phyloP scores from a whole-genome alignment of 2,113 vertebrate species.

The Casuarius casuarius region DNA sequence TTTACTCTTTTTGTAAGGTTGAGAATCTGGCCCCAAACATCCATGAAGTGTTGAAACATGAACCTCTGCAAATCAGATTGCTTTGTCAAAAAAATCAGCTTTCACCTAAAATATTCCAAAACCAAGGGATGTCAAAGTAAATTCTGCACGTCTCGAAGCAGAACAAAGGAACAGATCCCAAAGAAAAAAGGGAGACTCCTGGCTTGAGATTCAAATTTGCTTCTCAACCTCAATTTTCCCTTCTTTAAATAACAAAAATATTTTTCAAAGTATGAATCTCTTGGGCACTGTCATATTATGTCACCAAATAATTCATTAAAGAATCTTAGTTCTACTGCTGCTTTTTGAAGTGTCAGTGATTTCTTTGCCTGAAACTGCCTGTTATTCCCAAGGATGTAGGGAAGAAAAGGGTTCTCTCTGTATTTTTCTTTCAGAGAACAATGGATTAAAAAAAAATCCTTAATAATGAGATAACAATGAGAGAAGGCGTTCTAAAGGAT shows the following conservation, averaged over 20 bases:
- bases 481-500: background rate
- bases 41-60: background rate
- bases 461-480: background rate
- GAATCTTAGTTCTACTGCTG: background rate
- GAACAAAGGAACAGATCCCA: background rate
- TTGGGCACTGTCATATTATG: constrained; percentile 11
- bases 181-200: background rate
- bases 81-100: background rate
- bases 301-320: constrained; percentile 13
- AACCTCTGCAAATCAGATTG: background rate
- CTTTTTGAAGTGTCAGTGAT: constrained; percentile 37
- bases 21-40: background rate
- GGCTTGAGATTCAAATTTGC: background rate
- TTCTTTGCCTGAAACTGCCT: background rate
- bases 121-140: background rate
- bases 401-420: background rate
- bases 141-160: background rate
- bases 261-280: constrained; percentile 18
- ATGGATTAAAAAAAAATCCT: background rate
- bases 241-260: constrained; percentile 32
- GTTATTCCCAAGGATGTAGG: background rate
- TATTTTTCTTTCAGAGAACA: background rate
- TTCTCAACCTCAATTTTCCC: background rate
- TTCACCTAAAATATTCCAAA: constrained; percentile 4
- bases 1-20: background rate